Base-by-base conservation (phyloP, 2,888 invertebrate genomes). In the Caprella mutica region DNA sequence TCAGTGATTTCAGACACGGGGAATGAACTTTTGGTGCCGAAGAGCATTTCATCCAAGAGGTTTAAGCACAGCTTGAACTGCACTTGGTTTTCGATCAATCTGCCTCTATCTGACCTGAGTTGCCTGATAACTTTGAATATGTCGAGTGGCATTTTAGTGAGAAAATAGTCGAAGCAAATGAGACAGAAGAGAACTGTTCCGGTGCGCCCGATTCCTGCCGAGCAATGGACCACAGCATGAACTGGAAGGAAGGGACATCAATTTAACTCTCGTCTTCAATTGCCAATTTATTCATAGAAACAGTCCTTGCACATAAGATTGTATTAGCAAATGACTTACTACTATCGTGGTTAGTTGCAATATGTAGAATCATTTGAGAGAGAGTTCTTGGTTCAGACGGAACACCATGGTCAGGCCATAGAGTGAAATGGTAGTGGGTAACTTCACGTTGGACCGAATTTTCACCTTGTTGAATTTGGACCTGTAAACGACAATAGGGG, bases 381-480 rank as follows among this genome's bases (percentile, higher is more conserved):
- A 61, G 51, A 9, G 55, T 51, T 17, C 42, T 27, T 9, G 55
- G 43, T 46, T 61, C 57, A 3, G 12, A 23, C 6, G 61, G 58
- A 19, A 61, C 55, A 1, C 55, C 61, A 26, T 61, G 61, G 29
- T 61, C 61, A 4, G 61, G 61, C 61, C 61, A 61, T 17, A 30
- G 54, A 14, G 44, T 46, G 55, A 54, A 61, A 46, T 61, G 61
- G 40, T 61, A 61, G 40, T 61, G 61, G 14, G 44, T 57, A 30
- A 61, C 51, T 21, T 27, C 27, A 29, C 46, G 53, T 5, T n/a
- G n/a, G n/a, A n/a, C n/a, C n/a, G n/a, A n/a, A n/a, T n/a, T n/a
- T n/a, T n/a, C n/a, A n/a, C n/a, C n/a, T n/a, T n/a, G n/a, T n/a
- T n/a, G n/a, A n/a, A n/a, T n/a, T n/a, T n/a, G n/a, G n/a, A n/a